Conservation (phyloP, 2,113 vertebrate species). For the Oxygymnocypris stewartii region DNA sequence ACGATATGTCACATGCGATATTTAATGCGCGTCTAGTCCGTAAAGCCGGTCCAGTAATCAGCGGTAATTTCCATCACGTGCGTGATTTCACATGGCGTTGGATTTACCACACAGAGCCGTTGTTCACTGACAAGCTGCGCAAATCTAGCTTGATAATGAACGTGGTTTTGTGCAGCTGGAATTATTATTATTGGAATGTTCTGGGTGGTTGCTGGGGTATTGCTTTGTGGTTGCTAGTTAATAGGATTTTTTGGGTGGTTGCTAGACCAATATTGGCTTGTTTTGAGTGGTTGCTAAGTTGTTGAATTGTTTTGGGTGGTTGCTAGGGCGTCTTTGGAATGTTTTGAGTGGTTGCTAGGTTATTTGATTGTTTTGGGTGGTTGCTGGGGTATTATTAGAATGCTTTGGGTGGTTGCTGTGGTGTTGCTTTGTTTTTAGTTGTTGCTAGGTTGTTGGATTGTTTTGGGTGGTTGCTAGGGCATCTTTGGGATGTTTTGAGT, state of each 20-base stretch:
- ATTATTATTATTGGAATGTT: background rate
- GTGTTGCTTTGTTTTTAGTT: too few species aligned
- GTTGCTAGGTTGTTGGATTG: background rate
- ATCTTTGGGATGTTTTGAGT: background rate
- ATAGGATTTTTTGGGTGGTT: background rate
- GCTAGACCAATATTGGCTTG: background rate
- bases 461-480: background rate
- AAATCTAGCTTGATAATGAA: too few species aligned
- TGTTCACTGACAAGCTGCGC: too few species aligned
- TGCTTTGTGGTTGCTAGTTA: background rate
- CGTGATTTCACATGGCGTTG: too few species aligned
- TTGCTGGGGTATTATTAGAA: background rate
- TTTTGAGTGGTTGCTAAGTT: background rate
- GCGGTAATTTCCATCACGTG: too few species aligned
- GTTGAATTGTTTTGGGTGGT: background rate
- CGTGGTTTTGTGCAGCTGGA: too few species aligned
- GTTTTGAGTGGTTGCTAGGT: background rate
- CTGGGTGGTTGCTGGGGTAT: background rate
- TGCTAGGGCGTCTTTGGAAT: background rate
- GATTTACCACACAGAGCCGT: too few species aligned
- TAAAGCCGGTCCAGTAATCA: too few species aligned
- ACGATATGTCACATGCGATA: too few species aligned
- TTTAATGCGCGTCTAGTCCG: too few species aligned
- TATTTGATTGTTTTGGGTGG: too few species aligned
- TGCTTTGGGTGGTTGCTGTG: background rate